Base-by-base conservation (phyloP, 2,797 vertebrate species). In the Oceanodroma leucorhoa region DNA sequence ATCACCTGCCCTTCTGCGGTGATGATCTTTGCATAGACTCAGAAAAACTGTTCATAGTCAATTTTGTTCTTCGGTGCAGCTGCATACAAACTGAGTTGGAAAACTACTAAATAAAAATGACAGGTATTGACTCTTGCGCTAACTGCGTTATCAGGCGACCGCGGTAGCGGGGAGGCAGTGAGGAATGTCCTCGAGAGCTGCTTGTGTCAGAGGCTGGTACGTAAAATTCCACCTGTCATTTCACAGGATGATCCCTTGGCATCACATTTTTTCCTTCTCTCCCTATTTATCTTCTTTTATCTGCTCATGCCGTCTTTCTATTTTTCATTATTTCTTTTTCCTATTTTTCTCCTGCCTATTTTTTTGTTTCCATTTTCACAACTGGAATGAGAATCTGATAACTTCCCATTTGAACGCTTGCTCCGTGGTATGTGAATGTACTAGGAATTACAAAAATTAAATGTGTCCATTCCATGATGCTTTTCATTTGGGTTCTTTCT, bases 91-190 rank as follows among this genome's bases (percentile, higher is more conserved):
- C 45, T 22, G 26, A 64, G 23, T 71, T 61, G 54, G 34, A 87
- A 90, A 92, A 65, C 13, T 36, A 15, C 41, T 81, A 45, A 91
- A 81, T 45, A 64, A 78, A 78, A 72, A 34, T 14, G 8, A 27
- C 32, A 83, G 29, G 11, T 85, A 60, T 40, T 0, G 1, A 48
- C 5, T 8, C 50, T 57, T 85, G 36, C 0, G 1, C 24, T 75
- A 48, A 40, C 53, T 2, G 1, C 0, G 0, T 83, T 87, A 53
- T 5, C 43, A 78, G 70, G 50, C 1, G 6, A 36, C 54, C 0
- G 2, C 2, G 11, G 29, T 43, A 54, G 58, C 2, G 6, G 23
- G 22, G 36, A 83, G 20, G 9, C 20, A 46, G 32, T 72, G 57
- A 73, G 36, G 61, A 86, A 46, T 0, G 0, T 18, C 27, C 38